These are phyloP conservation scores for Halisarca cf. caerulea DNA, from an alignment of 37 sponge, comb jelly and placozoan genomes.

Conservation along the genomic window DNA sequence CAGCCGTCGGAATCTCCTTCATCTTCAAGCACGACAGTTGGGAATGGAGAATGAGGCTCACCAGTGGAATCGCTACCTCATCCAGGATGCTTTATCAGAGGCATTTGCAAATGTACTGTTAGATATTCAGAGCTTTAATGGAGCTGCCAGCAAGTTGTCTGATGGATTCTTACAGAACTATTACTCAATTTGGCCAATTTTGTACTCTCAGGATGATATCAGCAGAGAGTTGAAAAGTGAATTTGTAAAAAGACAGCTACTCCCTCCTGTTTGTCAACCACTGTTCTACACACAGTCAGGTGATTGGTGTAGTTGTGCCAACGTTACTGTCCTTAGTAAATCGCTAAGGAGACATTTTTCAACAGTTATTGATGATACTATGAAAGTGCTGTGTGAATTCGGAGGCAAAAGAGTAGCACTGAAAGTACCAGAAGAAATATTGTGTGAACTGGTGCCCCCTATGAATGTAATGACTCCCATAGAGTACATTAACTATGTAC, in stretches of 20 bases:
- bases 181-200: conserved; percentile 53
- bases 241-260: conserved; percentile 4
- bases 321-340: neutral
- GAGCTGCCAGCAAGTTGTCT: neutral
- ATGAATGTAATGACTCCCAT: neutral
- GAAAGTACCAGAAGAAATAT: conserved; percentile 3
- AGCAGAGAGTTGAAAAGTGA: conserved; percentile 20
- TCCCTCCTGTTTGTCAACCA: neutral
- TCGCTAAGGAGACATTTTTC: neutral
- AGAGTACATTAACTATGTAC: neutral
- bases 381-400: neutral
- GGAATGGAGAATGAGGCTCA: conserved; percentile 7
- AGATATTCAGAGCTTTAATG: neutral
- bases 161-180: conserved; percentile 22
- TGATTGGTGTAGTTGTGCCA: neutral
- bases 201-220: neutral
- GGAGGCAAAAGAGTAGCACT: neutral
- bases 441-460: too few species aligned
- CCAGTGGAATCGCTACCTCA: conserved; percentile 60
- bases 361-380: neutral
- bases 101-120: conserved; percentile 33
- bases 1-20: conserved; percentile 35
- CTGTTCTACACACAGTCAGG: neutral
- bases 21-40: neutral
- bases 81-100: conserved; percentile 29